A percentile compares a stretch with the other conserved stretches of the same genome.
Conservation (phyloP, 1,140 invertebrate species). For the Drosophila ambigua region DNA sequence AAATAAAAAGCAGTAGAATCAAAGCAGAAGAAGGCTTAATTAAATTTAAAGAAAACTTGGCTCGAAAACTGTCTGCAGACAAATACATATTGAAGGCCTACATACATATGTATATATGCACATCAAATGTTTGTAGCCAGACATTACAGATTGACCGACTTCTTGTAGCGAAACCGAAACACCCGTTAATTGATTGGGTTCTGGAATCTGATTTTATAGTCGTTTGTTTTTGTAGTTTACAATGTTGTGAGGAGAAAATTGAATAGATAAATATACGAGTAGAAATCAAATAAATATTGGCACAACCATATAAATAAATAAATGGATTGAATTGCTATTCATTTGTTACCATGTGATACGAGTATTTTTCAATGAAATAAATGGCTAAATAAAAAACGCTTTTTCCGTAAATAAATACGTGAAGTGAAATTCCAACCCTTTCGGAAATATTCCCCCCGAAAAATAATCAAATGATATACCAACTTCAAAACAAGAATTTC, state of each 20-base stretch:
- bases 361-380: too few species aligned
- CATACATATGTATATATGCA: neutral
- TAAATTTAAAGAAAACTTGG: constrained; percentile 62
- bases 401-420: too few species aligned
- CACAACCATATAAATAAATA: neutral
- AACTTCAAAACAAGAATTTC: constrained; percentile 22
- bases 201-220: too few species aligned
- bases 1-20: constrained; percentile 12
- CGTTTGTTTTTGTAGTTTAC: constrained; percentile 46
- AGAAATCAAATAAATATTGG: constrained; percentile 22
- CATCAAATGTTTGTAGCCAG: neutral
- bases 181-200: constrained; percentile 68
- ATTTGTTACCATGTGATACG: too few species aligned
- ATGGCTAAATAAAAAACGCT: too few species aligned
- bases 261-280: constrained; percentile 4
- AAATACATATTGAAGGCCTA: neutral
- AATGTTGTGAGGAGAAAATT: constrained; percentile 24
- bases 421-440: too few species aligned
- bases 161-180: constrained; percentile 57
- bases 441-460: neutral
- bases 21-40: constrained; percentile 60
- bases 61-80: constrained; percentile 11
- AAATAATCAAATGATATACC: constrained; percentile 1
- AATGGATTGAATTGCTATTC: neutral
- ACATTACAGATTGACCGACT: constrained; percentile 67